Base-by-base conservation (phyloP, 1,140 invertebrate genomes). In the Anadara kagoshimensis region DNA sequence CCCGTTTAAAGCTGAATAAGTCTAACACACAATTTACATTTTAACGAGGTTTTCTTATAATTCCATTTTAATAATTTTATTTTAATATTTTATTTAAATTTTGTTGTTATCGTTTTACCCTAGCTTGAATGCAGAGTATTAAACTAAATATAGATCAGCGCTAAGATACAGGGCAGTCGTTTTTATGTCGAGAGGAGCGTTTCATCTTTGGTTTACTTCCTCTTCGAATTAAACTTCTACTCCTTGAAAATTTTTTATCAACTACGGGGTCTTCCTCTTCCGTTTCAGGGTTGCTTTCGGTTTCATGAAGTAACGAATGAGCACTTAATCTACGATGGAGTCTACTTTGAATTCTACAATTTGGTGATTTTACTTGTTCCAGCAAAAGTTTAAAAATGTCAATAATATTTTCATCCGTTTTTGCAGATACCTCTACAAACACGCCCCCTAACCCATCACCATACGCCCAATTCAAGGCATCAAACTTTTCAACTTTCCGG, bases 371-470 rank as follows among this genome's bases (percentile, higher is more conserved):
- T 16, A 82, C 69, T 69, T 86, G 84, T 64, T 84, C 81, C 29
- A 84, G 75, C 57, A 87, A 71, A 44, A 82, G 58, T n/a, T 81
- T 73, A 70, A 87, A 87, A 41, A 84, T 80, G 36, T 83, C 84
- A 24, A 74, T 62, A n/a, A 86, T 78, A 63, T 77, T 76, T 54
- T 82, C 79, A 49, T 85, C 79, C 43, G 79, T 79, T 65, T 87
- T 87, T 18, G 86, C 83, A 22, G 86, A 87, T 18, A 86, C 85
- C 72, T 86, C 84, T 2, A 87, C 80, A 70, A 85, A 86, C 29
- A 75, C 80, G 11, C 81, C 82, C 12, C 78, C 69, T 22, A 85
- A 78, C 12, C 78, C 78, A 26, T 85, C 83, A 53, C 73, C 80
- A 61, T 84, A 82, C 24, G 83, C 81, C 86, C 86, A 87, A 70